Base-by-base conservation (phyloP, 2,888 invertebrate species). In the Hedya salicella region DNA sequence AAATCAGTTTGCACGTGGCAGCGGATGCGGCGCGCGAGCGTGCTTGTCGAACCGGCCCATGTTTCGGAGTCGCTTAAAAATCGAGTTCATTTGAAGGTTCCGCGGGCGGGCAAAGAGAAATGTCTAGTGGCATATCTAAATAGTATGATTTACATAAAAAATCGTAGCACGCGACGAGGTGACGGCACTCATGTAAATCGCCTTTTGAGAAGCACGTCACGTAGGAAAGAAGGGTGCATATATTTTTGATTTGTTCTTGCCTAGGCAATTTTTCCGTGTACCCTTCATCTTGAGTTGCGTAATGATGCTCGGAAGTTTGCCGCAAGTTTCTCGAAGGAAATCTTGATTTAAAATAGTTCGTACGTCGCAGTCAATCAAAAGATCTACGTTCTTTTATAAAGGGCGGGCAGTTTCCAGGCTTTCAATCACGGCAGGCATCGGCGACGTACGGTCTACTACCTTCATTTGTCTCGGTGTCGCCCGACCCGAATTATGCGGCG, bases 91-190 rank as follows among this genome's bases (percentile, higher is more conserved):
- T 67, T 83, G 78, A 82, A 83, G 81, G 77, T 76, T 75, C 75
- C 75, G 71, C 73, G 72, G n/a, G 74, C 73, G 73, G 71, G 69
- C 64, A 71, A 77, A 84, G 82, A 84, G 83, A 86, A 87, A 87
- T 86, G 85, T 85, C 82, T 87, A 79, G 80, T 76, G 75, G 86
- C 83, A 88, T 88, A 89, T 88, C 86, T 90, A 90, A 89, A 89
- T 88, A 87, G 89, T 83, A 83, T 80, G 86, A 91, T 91, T 91
- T 91, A 88, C 90, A 92, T 91, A 91, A 91, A 91, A 91, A 91
- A 90, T 88, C 83, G 82, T 73, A 80, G 87, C 90, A 90, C 89
- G 89, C 88, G 89, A 89, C 86, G 76, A 83, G 83, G 86, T 85
- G 84, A 79, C 79, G 81, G 79, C 78, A 79, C 78, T 82, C 86